Percentiles rank a stretch among this genome's conserved stretches.
Conservation (phyloP, 2,888 invertebrate species). For the Tuberolachnus salignus region DNA sequence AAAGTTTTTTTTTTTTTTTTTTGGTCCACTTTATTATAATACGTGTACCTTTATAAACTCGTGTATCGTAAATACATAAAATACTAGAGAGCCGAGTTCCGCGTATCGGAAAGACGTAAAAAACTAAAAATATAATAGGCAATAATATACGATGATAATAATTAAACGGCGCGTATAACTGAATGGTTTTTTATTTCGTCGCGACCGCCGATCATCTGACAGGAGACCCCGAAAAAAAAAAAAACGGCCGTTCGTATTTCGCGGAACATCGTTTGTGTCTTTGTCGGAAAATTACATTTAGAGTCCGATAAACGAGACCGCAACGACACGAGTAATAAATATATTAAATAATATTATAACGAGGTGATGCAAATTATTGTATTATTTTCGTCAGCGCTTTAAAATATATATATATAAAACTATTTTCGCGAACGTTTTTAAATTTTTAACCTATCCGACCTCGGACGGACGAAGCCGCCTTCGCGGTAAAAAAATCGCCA, state of each 20-base stretch:
- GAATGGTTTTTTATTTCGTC: background rate
- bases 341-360: background rate
- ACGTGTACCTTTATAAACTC: no score
- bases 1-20: no score
- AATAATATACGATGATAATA: background rate
- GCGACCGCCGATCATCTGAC: background rate
- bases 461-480: no score
- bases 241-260: background rate
- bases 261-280: background rate
- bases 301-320: background rate
- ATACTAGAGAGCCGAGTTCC: background rate
- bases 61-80: background rate
- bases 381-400: background rate
- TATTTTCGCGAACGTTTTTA: background rate
- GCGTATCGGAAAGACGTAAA: slow-evolving; percentile 17
- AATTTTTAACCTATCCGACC: background rate
- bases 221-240: no score
- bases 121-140: background rate
- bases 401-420: no score
- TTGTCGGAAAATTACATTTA: background rate
- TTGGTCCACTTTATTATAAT: no score
- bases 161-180: background rate
- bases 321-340: background rate
- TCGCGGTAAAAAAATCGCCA: no score
- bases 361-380: background rate